Conservation (phyloP, 2,888 invertebrate genomes). For the Suillia variegata region DNA sequence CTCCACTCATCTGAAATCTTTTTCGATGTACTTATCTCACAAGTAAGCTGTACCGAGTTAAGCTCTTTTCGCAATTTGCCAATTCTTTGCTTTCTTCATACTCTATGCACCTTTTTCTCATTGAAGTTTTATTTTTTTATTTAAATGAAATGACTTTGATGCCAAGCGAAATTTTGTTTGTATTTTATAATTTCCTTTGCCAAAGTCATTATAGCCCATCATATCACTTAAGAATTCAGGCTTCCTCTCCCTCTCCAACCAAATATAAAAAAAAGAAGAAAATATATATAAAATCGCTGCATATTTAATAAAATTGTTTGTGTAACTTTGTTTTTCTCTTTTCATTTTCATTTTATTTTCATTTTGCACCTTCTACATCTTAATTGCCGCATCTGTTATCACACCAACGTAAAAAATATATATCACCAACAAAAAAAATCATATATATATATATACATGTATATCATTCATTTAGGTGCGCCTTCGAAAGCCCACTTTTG, state of each 20-base stretch:
- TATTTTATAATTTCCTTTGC: not conserved
- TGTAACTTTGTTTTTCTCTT: too few relatives aligned
- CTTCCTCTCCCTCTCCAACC: constrained; percentile 17
- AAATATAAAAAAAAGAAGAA: too few relatives aligned
- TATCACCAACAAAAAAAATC: not conserved
- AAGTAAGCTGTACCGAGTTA: too few relatives aligned
- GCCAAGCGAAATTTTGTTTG: not conserved
- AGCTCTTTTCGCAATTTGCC: too few relatives aligned
- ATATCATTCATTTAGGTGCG: constrained; percentile 29
- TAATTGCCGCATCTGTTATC: not conserved
- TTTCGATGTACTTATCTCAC: too few relatives aligned
- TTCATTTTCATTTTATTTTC: constrained; percentile 23
- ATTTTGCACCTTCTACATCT: constrained; percentile 18
- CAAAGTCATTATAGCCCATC: constrained; percentile 9
- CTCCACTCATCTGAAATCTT: too few relatives aligned
- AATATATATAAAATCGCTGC: too few relatives aligned
- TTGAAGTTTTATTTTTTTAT: too few relatives aligned
- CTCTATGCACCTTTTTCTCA: too few relatives aligned
- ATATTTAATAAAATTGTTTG: too few relatives aligned
- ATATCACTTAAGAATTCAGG: constrained; percentile 11
- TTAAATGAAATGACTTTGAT: not conserved
- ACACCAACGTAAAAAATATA: too few relatives aligned
- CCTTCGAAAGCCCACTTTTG: constrained; percentile 59
- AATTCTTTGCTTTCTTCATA: too few relatives aligned
- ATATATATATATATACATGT: not conserved